Evolutionary conservation across 1,140 invertebrate genomes (phyloP), one percentile per base, ranked within the genome.

Genomic region (Bombus picipes): DNA sequence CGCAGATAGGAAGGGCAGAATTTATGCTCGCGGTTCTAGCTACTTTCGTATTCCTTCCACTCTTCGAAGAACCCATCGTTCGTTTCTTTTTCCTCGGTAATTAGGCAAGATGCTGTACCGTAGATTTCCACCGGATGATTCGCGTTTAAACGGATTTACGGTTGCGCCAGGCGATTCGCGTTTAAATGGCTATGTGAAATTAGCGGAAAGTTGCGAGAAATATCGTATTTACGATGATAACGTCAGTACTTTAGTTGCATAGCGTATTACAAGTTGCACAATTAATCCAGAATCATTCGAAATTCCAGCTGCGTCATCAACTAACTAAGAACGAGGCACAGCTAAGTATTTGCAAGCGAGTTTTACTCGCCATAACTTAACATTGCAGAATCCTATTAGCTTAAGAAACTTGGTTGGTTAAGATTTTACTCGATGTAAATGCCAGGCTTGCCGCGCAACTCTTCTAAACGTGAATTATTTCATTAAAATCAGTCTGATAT

Each of bases 11-110:
- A 43, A 71, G 5, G 22, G 13, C 9, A 15, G 37, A 34, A 81
- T 81, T 81, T 72, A 72, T 81, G 79, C 43, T 25, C 37, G 25
- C 66, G 66, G 59, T 71, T 59, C 53, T 34, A 13, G 59, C 37
- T 72, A 28, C 39, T 18, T 15, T n/a, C 15, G 53, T 28, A 37
- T 37, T 28, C 34, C 22, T 37, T 15, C 13, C 22, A 32, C n/a
- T 32, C 43, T 28, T 15, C 12, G 32, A 18, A 39, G 22, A 28
- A 53, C 4, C 13, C 12, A 76, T 37, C 25, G 25, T 62, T 39
- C 25, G 13, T 77, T 59, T 18, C 34, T 77, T 59, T 59, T 77
- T 10, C 28, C 8, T 5, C 3, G 34, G 32, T 41, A 77, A 77
- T 77, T 77, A 62, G 47, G 75, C 32, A 22, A 13, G 37, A 39